Base-by-base conservation (phyloP, 2,888 invertebrate genomes). In the Mythimna impura region DNA sequence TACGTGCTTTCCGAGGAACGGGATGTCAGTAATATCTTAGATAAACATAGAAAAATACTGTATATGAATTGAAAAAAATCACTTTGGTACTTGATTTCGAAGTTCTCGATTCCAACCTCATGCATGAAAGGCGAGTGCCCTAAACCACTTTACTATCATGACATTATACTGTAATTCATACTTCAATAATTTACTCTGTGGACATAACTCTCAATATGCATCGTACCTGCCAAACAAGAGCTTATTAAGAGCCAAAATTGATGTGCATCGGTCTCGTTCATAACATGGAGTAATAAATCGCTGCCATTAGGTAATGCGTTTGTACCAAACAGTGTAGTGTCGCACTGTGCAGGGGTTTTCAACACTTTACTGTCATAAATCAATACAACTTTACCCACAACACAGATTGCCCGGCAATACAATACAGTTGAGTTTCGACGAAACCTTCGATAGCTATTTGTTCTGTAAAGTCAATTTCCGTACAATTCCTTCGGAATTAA, bases 281-380 rank as follows among this genome's bases (percentile, higher is more conserved):
- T 57, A 75, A 58, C 68, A 47, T 0, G 22, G 34, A 67, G 70
- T 73, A 66, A 84, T 81, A 84, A 84, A 84, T 82, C 62, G 70
- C 34, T 68, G 73, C 70, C 81, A 73, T 81, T 81, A 70, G 54
- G 72, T 78, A 84, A 75, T 81, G 78, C 50, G 58, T 68, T 75
- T 62, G 50, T 73, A 64, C 30, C 17, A 62, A 50, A 25, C 54
- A 55, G 63, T 36, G 66, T 74, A 65, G 66, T 85, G 69, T 78
- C 63, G 60, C 63, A 52, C 30, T 64, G 61, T 73, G 73, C 83
- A 62, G 68, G 50, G 36, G 55, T 60, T 71, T 72, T 84, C 83
- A 80, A 83, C 76, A 65, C 43, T 76, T 9, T 40, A 61, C 63
- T 67, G 65, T 76, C 72, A 76, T 85, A 84, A 85, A 84, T 83